Evolutionary conservation across 2,888 invertebrate species (phyloP).

Genomic region (Drosophila pseudotakahashii): DNA sequence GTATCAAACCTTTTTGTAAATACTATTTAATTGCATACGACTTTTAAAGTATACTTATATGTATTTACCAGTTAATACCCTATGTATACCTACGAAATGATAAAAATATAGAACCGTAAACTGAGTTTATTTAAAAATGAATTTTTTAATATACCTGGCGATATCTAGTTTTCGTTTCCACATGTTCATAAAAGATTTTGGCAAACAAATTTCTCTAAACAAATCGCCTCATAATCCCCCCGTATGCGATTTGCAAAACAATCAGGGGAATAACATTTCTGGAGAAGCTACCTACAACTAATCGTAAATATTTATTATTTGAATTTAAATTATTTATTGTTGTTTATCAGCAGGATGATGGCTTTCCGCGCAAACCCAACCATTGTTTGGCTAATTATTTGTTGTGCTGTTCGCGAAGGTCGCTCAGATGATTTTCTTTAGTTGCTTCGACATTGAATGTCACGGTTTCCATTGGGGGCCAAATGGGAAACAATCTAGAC

Average conservation of each 20-base stretch:
- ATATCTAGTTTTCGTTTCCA: slow-evolving; percentile 8
- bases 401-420: slow-evolving; percentile 52
- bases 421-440: slow-evolving; percentile 29
- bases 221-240: slow-evolving; percentile 18
- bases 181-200: slow-evolving; percentile 43
- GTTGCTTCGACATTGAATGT: slow-evolving; percentile 46
- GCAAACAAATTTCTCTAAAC: slow-evolving; percentile 20
- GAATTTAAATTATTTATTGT: slow-evolving; percentile 57
- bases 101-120: slow-evolving; percentile 61
- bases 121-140: slow-evolving; percentile 44
- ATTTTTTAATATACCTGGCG: background rate
- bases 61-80: slow-evolving; percentile 34
- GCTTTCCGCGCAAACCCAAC: slow-evolving; percentile 1
- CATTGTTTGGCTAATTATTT: slow-evolving; percentile 34
- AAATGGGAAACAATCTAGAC: background rate
- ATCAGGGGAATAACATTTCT: slow-evolving; percentile 42
- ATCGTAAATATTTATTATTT: slow-evolving; percentile 71
- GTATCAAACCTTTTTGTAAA: slow-evolving; percentile 50
- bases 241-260: slow-evolving; percentile 45
- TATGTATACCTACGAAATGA: slow-evolving; percentile 39
- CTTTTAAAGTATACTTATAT: slow-evolving; percentile 34
- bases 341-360: slow-evolving; percentile 45
- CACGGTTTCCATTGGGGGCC: slow-evolving; percentile 44
- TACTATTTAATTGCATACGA: slow-evolving; percentile 41
- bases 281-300: slow-evolving; percentile 29